These are phyloP conservation scores for Synergus laeviventris DNA, from an alignment of 2,888 invertebrate species.

Conservation along the genomic window DNA sequence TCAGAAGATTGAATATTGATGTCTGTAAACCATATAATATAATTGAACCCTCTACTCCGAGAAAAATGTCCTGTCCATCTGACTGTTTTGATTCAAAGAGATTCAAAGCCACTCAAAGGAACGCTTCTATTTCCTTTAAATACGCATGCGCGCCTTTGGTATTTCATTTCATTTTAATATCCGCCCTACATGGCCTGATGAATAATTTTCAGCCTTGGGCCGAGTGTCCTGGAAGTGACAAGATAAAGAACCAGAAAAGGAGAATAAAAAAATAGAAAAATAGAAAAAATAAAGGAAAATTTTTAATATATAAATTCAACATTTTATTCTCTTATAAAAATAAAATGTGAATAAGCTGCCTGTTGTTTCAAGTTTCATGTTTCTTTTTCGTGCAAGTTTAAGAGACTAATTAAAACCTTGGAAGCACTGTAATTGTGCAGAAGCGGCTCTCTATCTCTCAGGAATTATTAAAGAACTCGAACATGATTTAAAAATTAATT, in stretches of 20 bases:
- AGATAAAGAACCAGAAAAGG: constrained; percentile 37
- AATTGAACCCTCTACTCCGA: neutral
- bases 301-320: neutral
- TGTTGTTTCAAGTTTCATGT: neutral
- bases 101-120: constrained; percentile 13
- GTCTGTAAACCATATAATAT: neutral
- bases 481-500: constrained; percentile 19
- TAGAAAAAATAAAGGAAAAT: no score
- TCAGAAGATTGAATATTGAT: neutral
- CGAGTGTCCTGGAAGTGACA: neutral
- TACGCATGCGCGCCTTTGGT: constrained; percentile 37
- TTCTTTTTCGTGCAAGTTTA: neutral
- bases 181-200: constrained; percentile 44
- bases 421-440: neutral
- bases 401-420: neutral
- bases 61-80: neutral
- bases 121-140: constrained; percentile 30
- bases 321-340: neutral
- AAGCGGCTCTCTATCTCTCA: neutral
- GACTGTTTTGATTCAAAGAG: constrained; percentile 14
- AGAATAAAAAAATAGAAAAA: constrained; percentile 31
- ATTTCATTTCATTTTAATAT: constrained; percentile 62
- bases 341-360: neutral
- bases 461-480: constrained; percentile 21
- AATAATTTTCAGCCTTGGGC: constrained; percentile 32